Evolutionary conservation across 1,140 invertebrate species (phyloP).

Genomic region (Pachyrhynchus sulphureomaculatus): DNA sequence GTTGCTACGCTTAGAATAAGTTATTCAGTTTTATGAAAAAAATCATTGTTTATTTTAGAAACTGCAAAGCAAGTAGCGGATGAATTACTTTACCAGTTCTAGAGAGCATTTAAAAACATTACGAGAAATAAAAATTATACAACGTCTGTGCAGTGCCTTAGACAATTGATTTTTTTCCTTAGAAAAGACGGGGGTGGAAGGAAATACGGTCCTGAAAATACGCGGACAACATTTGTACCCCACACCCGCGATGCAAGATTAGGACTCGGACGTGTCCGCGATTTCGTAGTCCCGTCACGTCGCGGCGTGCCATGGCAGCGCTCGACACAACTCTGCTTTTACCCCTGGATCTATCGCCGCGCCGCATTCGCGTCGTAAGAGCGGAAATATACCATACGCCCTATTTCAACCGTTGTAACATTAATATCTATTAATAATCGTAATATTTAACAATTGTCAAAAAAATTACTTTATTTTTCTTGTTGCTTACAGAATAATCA

Average conservation of each 20-base stretch:
- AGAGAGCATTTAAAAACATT: too few relatives aligned
- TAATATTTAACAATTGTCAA: too few relatives aligned
- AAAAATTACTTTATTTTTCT: too few relatives aligned
- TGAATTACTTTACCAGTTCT: too few relatives aligned
- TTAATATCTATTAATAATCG: neutral
- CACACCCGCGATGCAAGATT: constrained; percentile 44
- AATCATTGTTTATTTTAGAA: too few relatives aligned
- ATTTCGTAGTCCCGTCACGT: constrained; percentile 45
- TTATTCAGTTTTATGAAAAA: too few relatives aligned
- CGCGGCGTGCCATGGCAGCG: constrained; percentile 39
- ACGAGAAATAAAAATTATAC: too few relatives aligned
- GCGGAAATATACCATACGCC: constrained; percentile 9
- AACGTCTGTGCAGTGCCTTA: neutral
- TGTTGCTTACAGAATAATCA: too few relatives aligned
- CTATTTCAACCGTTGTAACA: neutral
- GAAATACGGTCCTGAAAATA: constrained; percentile 28
- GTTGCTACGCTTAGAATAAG: too few relatives aligned
- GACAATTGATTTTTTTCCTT: constrained; percentile 16
- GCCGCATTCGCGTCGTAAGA: neutral
- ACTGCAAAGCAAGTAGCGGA: too few relatives aligned
- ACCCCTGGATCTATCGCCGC: constrained; percentile 27
- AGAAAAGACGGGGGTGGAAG: neutral
- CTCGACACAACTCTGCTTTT: constrained; percentile 47
- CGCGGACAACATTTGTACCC: constrained; percentile 42
- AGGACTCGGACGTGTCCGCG: constrained; percentile 47